Conservation (phyloP, 2,113 vertebrate genomes). For the Drymodes brunneopygia region DNA sequence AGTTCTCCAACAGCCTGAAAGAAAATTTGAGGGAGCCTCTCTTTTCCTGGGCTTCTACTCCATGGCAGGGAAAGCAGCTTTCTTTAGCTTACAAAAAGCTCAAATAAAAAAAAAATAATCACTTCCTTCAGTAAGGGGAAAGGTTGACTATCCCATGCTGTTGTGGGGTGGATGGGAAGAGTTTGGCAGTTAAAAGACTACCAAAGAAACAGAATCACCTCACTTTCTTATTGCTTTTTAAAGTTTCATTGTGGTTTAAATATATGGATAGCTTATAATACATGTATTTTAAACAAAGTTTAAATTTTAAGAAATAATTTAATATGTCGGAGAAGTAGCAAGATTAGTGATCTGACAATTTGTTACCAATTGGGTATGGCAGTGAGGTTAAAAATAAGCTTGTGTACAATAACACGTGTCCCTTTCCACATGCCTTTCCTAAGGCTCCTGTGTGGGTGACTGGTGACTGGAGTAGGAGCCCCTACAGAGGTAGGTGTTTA, state of each 20-base stretch:
- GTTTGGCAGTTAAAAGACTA: not conserved
- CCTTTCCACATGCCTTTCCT: not conserved
- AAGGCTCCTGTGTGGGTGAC: not conserved
- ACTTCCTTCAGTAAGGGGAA: not conserved
- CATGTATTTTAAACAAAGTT: not conserved
- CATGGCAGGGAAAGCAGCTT: not conserved
- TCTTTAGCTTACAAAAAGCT: not conserved
- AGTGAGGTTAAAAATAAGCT: not conserved
- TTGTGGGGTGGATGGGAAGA: not conserved
- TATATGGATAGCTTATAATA: not conserved
- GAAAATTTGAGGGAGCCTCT: not conserved
- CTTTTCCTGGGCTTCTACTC: not conserved
- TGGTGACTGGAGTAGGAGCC: not conserved
- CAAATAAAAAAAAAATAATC: not conserved
- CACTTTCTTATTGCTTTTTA: not conserved
- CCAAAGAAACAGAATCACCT: not conserved
- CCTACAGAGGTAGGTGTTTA: not conserved
- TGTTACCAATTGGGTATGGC: not conserved
- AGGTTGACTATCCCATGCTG: not conserved
- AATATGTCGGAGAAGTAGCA: not conserved
- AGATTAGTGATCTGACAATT: not conserved
- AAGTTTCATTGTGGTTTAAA: not conserved
- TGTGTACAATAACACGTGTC: rapidly evolving
- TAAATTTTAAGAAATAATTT: not conserved
- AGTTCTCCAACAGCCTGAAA: not conserved